These are phyloP conservation scores for Darevskia mixta DNA, from an alignment of 2,797 vertebrate species.

Conservation along the genomic window DNA sequence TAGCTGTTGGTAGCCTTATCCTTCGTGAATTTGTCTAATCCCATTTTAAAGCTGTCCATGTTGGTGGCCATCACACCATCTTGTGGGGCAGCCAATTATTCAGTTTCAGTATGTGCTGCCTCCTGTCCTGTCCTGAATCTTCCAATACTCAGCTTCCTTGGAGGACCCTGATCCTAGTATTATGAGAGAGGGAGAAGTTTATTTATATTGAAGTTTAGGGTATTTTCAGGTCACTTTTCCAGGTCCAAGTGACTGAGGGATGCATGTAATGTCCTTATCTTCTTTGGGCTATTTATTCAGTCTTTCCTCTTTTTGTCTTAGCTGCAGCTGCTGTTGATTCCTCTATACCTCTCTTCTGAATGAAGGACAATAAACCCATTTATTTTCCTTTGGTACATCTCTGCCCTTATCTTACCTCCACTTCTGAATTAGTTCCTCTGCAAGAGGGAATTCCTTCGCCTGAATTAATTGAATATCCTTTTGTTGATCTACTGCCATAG, in stretches of 20 bases:
- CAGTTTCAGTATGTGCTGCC: too few species aligned
- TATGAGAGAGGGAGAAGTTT: too few species aligned
- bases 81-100: too few species aligned
- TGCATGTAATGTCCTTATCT: neutral
- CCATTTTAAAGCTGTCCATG: too few species aligned
- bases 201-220: neutral
- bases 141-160: too few species aligned
- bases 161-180: too few species aligned
- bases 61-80: too few species aligned
- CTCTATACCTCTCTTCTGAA: slow-evolving; percentile 7
- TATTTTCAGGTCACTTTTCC: slow-evolving; percentile 23
- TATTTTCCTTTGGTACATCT: slow-evolving; percentile 15
- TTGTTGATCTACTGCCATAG: slow-evolving; percentile 70
- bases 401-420: slow-evolving; percentile 52
- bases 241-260: neutral
- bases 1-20: too few species aligned
- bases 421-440: slow-evolving; percentile 51
- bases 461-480: slow-evolving; percentile 66
- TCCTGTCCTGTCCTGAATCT: too few species aligned
- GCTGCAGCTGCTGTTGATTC: slow-evolving; percentile 12
- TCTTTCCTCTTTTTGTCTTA: slow-evolving; percentile 27
- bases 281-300: neutral
- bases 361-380: slow-evolving; percentile 3
- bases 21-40: too few species aligned
- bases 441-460: slow-evolving; percentile 69